These are phyloP conservation scores for Numida meleagris DNA, from an alignment of 2,113 vertebrate species.

Conservation along the genomic window DNA sequence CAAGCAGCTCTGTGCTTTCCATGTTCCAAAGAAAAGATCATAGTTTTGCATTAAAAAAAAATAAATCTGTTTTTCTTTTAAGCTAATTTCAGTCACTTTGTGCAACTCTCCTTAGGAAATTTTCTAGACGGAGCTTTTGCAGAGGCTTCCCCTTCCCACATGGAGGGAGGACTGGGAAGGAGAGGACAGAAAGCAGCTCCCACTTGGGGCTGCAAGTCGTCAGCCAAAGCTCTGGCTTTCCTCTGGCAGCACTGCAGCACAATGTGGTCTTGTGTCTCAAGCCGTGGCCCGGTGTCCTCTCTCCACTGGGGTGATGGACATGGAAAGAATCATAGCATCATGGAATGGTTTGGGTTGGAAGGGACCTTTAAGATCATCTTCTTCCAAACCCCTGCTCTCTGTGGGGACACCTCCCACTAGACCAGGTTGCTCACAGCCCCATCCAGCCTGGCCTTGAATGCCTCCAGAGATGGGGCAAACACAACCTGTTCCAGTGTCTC, in stretches of 20 bases:
- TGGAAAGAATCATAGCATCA: too few relatives aligned
- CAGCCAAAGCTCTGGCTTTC: neutral
- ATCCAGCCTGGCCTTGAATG: too few relatives aligned
- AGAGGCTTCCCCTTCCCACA: neutral
- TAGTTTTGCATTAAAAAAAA: neutral
- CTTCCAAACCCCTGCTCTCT: too few relatives aligned
- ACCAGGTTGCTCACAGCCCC: too few relatives aligned
- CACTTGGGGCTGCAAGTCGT: neutral
- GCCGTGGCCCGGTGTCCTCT: neutral
- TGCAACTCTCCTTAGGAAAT: neutral
- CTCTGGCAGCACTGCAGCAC: neutral
- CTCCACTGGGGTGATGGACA: neutral
- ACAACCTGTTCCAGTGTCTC: too few relatives aligned
- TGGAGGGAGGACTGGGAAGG: neutral
- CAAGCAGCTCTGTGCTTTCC: neutral
- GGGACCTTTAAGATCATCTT: too few relatives aligned
- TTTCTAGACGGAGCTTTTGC: neutral
- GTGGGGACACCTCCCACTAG: too few relatives aligned
- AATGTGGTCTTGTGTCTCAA: fast-evolving
- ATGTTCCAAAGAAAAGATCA: neutral
- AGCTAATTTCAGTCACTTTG: neutral
- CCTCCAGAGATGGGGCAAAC: too few relatives aligned
- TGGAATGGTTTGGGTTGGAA: too few relatives aligned
- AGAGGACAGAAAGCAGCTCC: neutral
- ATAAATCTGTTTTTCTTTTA: neutral